Conservation (phyloP, 2,888 invertebrate species). For the Lamproptera curius region DNA sequence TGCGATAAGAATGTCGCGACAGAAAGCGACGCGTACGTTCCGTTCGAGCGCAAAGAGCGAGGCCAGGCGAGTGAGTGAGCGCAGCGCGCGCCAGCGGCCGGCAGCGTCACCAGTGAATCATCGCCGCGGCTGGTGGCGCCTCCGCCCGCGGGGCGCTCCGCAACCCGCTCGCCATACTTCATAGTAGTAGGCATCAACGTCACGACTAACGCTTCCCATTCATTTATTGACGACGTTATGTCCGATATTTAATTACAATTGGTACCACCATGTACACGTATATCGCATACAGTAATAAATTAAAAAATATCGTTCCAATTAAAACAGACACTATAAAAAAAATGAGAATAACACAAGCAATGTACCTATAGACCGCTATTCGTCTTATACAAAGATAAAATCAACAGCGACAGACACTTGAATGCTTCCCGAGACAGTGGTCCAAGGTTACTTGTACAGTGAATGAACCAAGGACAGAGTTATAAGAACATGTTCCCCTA, state of each 20-base stretch:
- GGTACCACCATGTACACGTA: neutral
- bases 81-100: slow-evolving; percentile 15
- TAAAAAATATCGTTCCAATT: too few species aligned
- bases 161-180: slow-evolving; percentile 28
- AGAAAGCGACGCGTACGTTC: slow-evolving; percentile 30
- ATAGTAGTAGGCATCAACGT: neutral
- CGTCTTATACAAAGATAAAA: neutral
- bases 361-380: too few species aligned
- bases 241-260: neutral
- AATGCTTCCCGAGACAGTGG: neutral
- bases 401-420: too few species aligned
- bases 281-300: neutral
- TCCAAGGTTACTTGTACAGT: neutral
- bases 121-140: slow-evolving; percentile 25
- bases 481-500: too few species aligned
- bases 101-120: slow-evolving; percentile 21
- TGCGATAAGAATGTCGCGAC: slow-evolving; percentile 21
- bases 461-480: neutral
- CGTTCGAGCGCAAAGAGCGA: slow-evolving; percentile 40
- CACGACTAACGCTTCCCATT: neutral
- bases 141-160: slow-evolving; percentile 25
- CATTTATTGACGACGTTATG: neutral
- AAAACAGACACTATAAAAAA: neutral
- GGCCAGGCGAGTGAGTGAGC: slow-evolving; percentile 33
- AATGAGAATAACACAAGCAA: neutral